Evolutionary conservation across 2,113 vertebrate species (phyloP).

Genomic region (Seriola quinqueradiata): DNA sequence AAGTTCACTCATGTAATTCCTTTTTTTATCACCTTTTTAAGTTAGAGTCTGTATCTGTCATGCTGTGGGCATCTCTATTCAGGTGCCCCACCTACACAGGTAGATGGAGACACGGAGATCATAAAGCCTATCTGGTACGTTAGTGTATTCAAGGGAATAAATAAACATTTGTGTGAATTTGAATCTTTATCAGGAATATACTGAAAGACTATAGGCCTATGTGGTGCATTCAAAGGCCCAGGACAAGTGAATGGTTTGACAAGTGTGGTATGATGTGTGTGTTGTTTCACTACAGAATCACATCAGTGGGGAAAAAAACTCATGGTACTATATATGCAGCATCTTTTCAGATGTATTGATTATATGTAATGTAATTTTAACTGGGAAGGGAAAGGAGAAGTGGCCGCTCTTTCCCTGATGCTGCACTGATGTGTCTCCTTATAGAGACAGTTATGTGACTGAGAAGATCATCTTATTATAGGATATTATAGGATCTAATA

Average conservation of each 20-base stretch:
- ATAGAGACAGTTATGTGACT: background rate
- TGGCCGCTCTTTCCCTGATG: background rate
- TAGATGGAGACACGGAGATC: conserved; percentile 34
- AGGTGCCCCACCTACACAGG: conserved; percentile 65
- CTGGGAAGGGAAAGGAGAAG: background rate
- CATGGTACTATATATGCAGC: background rate
- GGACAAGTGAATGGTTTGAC: conserved; percentile 6
- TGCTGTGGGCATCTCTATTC: conserved; percentile 30
- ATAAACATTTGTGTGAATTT: background rate
- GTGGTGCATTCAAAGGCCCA: conserved; percentile 15
- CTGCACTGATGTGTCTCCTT: background rate
- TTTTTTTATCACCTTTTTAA: background rate
- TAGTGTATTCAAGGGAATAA: background rate
- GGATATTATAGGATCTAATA: background rate
- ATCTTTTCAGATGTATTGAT: background rate
- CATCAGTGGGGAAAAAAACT: background rate
- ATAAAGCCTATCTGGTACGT: background rate
- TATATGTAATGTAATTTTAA: background rate
- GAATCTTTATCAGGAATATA: background rate
- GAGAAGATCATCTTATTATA: background rate
- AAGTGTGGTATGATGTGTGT: background rate
- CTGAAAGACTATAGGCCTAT: background rate
- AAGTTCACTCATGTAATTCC: background rate
- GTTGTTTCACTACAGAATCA: conserved; percentile 12
- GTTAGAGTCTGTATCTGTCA: background rate